phyloP scores from a whole-genome alignment of 2,113 vertebrate genomes.

The Gopherus flavomarginatus region DNA sequence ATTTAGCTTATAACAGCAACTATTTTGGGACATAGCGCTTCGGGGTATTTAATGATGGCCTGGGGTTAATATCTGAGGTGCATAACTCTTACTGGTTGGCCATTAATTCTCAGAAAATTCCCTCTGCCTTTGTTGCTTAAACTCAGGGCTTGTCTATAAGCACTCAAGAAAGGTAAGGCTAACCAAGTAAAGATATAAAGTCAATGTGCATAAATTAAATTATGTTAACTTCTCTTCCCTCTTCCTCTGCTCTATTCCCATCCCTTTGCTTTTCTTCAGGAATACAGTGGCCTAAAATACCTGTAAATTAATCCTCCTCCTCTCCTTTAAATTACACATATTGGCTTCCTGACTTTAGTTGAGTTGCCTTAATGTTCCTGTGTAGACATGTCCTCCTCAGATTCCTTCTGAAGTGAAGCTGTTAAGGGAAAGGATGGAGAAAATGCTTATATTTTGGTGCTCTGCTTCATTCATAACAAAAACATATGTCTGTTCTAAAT shows the following conservation, averaged over 20 bases:
- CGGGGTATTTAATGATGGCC: not conserved
- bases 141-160: not conserved
- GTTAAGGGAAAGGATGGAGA: not conserved
- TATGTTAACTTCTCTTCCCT: not conserved
- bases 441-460: not conserved
- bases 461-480: not conserved
- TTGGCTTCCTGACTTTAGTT: not conserved
- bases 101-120: not conserved
- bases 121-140: not conserved
- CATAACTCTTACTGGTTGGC: not conserved
- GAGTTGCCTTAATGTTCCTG: not conserved
- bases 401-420: not conserved
- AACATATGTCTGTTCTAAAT: not conserved
- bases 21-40: not conserved
- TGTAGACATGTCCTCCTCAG: not conserved
- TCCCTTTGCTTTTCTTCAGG: not conserved
- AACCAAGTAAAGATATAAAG: not conserved
- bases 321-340: not conserved
- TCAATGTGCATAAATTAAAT: not conserved
- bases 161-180: not conserved
- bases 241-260: not conserved
- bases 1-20: not conserved
- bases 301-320: not conserved
- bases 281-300: not conserved
- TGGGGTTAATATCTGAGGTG: not conserved